Conservation (phyloP, 2,113 vertebrate genomes). For the Phylloscopus trochilus region DNA sequence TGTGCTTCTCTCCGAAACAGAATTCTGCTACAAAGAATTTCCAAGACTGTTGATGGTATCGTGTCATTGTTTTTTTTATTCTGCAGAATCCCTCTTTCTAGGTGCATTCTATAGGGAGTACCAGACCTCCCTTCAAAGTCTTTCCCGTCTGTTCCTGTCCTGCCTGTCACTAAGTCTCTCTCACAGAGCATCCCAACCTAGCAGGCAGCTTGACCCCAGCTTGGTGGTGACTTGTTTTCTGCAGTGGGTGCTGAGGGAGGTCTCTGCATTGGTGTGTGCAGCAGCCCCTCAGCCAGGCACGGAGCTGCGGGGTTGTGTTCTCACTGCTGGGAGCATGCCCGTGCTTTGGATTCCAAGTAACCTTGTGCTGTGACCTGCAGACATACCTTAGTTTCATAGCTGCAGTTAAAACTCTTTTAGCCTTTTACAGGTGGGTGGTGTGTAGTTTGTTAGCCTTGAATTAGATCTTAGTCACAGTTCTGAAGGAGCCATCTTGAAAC, state of each 20-base stretch:
- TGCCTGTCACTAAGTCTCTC: background rate
- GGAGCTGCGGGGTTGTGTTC: background rate
- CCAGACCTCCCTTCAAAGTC: background rate
- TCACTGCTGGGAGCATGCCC: no score
- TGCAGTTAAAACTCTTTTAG: background rate
- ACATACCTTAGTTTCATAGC: background rate
- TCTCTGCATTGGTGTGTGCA: background rate
- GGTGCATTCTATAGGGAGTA: background rate
- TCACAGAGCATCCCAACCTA: background rate
- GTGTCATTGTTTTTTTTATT: background rate
- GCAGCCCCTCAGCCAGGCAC: background rate
- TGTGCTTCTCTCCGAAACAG: background rate
- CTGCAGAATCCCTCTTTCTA: background rate
- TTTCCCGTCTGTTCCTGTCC: background rate
- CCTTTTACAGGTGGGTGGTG: background rate
- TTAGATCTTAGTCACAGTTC: background rate
- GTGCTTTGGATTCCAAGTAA: background rate
- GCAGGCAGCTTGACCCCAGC: background rate
- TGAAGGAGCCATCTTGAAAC: background rate
- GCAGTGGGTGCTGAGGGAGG: background rate
- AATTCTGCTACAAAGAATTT: background rate
- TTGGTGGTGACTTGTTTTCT: background rate
- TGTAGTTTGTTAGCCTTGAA: background rate
- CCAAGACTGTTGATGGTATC: background rate
- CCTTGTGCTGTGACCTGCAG: background rate